Base-by-base conservation (phyloP, 2,888 invertebrate species). In the Habrosyne pyritoides region DNA sequence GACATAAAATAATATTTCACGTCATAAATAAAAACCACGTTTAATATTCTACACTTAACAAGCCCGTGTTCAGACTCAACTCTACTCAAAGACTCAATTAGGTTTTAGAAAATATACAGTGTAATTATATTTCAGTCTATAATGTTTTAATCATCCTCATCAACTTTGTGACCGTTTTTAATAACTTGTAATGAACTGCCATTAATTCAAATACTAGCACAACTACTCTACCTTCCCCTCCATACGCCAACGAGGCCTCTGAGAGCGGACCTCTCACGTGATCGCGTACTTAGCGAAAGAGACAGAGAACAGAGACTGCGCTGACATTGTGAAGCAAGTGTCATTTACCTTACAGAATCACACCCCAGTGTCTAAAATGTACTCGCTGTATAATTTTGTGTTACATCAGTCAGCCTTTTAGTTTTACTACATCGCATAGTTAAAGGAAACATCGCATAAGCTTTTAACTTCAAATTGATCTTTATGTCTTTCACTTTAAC, bases 401-500 rank as follows among this genome's bases (percentile, higher is more conserved):
- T 42, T 8, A 18, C 7, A 8, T 33, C 42, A 12, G 8, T 42
- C 5, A 42, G 42, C 14, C 18, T 8, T 36, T 36, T 36, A 4
- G n/a, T 42, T 5, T 8, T 42, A 18, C 2, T 18, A 14, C 6
- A 18, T 18, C 18, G 1, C 7, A 18, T 42, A 8, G 18, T 18
- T 14, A 18, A 42, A 42, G 18, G 18, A 18, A n/a, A 12, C 42
- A 8, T 42, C 18, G 18, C 2, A 8, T 18, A 42, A 18, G n/a
- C n/a, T 7, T 0, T 8, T 2, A 42, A 42, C 0, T 4, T 18
- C 6, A 50, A 50, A 50, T 18, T 28, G 10, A 21, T 50, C 50
- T 28, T 50, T 50, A 14, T 14, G n/a, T 26, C 24, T 49, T n/a
- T 49, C 3, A 24, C 26, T 2, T 60, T 65, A 33, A 69, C 61